Evolutionary conservation across 2,113 vertebrate species (phyloP).

Genomic region (Lophius piscatorius): DNA sequence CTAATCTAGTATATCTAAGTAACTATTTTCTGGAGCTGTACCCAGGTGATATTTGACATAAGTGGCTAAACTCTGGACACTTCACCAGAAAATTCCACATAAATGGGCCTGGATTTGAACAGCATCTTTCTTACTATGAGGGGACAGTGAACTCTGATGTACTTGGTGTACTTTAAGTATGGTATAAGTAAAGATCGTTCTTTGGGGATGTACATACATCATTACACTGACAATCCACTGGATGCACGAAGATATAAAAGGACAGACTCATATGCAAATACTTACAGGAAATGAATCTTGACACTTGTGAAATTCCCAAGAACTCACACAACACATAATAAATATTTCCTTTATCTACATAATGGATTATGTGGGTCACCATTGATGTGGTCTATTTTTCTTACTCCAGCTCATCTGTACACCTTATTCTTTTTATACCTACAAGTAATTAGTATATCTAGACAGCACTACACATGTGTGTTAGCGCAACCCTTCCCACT

Average conservation of each 20-base stretch:
- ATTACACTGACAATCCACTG: constrained; percentile 16
- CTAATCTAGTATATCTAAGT: not conserved
- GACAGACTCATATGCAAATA: constrained; percentile 11
- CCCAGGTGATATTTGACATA: no score
- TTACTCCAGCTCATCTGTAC: constrained; percentile 71
- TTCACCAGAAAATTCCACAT: no score
- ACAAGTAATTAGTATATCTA: constrained; percentile 74
- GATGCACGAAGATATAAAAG: constrained; percentile 17
- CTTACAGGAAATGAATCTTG: constrained; percentile 29
- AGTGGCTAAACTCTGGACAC: no score
- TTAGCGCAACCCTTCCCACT: constrained; percentile 51
- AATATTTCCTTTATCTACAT: constrained; percentile 68
- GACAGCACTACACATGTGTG: constrained; percentile 59
- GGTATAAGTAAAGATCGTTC: constrained; percentile 19
- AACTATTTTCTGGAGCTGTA: no score
- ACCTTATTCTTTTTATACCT: constrained; percentile 76
- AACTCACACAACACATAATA: constrained; percentile 47
- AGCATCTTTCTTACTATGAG: not conserved
- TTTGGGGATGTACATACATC: constrained; percentile 33
- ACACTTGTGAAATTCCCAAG: constrained; percentile 41
- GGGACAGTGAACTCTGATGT: constrained; percentile 7
- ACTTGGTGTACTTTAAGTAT: not conserved
- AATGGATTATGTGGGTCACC: constrained; percentile 80
- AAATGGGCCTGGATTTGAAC: not conserved
- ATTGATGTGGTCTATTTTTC: constrained; percentile 77